Base-by-base conservation (phyloP, 2,888 invertebrate species). In the Erpobdella octoculata region DNA sequence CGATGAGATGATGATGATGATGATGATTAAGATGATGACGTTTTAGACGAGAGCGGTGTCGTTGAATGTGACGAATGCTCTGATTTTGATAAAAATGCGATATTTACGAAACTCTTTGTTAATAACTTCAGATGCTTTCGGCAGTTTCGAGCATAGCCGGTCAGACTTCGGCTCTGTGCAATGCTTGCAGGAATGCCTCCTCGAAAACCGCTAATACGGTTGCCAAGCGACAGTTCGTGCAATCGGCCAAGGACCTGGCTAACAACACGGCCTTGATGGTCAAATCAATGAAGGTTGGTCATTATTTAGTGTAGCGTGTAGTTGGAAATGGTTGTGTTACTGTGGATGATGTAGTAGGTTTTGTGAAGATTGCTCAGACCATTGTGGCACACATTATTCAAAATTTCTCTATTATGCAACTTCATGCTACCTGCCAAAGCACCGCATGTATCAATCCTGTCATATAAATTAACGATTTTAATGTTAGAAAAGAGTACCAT, bases 181-280 rank as follows among this genome's bases (percentile, higher is more conserved):
- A 94, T 81, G 91, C 94, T 53, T 97, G 97, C 81, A 88, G 95
- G 41, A 88, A 89, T 70, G 96, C 97, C 0, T 94, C 94, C 36
- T 90, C 91, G 75, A 91, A 91, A 80, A 93, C 93, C 0, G 88
- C 87, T 72, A 92, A 92, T 83, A 91, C 94, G 0, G 90, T 91
- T 4, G 93, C 93, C 72, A 96, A 96, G 85, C 85, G 94, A 38
- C 95, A 96, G 83, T 96, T 98, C 84, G 95, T 98, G 71, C 93
- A 96, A 81, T 91, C 93, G 76, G 97, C 97, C 71, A 94, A 95
- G 83, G 94, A 96, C 79, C 93, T 98, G 1, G 97, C 97, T 66
- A 93, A 93, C 83, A 92, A 92, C 21, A 98, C 98, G 0, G 92
- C 95, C 0, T 88, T 89, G 75, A 87, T 98, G 33, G 96, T 98